Conservation (phyloP, 2,888 invertebrate genomes). For the Poecilus cupreus region DNA sequence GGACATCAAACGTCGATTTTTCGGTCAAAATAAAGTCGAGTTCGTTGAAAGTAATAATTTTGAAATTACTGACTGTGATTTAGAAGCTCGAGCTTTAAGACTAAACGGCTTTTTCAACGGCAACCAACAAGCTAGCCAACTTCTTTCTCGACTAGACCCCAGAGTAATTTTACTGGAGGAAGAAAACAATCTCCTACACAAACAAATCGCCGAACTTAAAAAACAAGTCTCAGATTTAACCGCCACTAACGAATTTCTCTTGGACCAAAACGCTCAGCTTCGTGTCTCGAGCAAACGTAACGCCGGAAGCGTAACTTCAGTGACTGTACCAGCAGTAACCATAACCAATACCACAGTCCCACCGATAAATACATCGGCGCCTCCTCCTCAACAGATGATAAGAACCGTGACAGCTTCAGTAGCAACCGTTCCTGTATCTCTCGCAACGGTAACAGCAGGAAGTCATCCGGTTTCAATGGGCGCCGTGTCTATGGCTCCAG, state of each 20-base stretch:
- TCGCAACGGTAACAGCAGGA: slow-evolving; percentile 76
- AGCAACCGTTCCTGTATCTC: slow-evolving; percentile 78
- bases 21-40: slow-evolving; percentile 62
- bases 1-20: slow-evolving; percentile 69
- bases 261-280: slow-evolving; percentile 85
- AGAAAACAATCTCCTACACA: slow-evolving; percentile 80
- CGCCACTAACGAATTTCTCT: slow-evolving; percentile 85
- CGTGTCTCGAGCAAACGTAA: slow-evolving; percentile 77
- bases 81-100: slow-evolving; percentile 56
- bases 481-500: slow-evolving; percentile 77
- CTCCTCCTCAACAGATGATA: slow-evolving; percentile 72
- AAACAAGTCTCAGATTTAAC: slow-evolving; percentile 82
- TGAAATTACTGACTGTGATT: slow-evolving; percentile 58
- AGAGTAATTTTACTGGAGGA: slow-evolving; percentile 76
- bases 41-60: slow-evolving; percentile 58
- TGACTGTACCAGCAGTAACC: slow-evolving; percentile 78
- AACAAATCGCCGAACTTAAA: slow-evolving; percentile 82
- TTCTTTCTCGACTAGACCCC: slow-evolving; percentile 60
- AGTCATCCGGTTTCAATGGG: slow-evolving; percentile 71
- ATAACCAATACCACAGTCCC: slow-evolving; percentile 76
- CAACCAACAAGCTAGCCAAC: slow-evolving; percentile 59
- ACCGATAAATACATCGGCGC: slow-evolving; percentile 73
- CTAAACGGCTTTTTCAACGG: slow-evolving; percentile 58
- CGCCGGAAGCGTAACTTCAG: slow-evolving; percentile 74
- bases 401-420: slow-evolving; percentile 78